These are phyloP conservation scores for Metopolophium dirhodum DNA, from an alignment of 1,140 invertebrate species.

Conservation along the genomic window DNA sequence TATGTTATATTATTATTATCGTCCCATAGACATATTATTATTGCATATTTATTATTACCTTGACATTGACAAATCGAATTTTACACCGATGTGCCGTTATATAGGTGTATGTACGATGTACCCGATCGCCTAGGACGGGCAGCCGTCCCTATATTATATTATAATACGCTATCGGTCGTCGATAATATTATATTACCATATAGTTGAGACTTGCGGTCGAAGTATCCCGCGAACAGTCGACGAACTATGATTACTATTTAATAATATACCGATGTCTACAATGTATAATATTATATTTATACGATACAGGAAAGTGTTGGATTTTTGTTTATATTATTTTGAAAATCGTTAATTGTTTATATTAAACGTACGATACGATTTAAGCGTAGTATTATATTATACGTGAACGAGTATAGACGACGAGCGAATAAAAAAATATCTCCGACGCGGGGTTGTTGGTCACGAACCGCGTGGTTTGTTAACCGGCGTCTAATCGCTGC, in stretches of 20 bases:
- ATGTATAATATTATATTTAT: neutral
- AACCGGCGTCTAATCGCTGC: neutral
- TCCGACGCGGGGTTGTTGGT: neutral
- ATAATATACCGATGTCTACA: neutral
- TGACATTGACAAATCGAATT: slow-evolving; percentile 53
- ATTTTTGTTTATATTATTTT: neutral
- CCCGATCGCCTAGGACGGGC: neutral
- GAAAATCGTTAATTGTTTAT: neutral
- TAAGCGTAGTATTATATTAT: neutral
- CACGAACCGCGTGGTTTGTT: neutral
- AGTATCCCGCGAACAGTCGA: neutral
- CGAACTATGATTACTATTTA: neutral
- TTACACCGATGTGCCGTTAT: neutral
- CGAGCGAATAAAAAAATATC: neutral
- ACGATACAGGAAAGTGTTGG: neutral
- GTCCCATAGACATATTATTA: neutral
- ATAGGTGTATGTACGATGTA: neutral
- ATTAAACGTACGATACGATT: neutral
- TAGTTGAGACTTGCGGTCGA: neutral
- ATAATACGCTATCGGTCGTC: neutral
- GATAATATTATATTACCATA: neutral
- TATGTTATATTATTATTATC: neutral
- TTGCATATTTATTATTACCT: neutral
- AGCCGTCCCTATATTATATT: neutral
- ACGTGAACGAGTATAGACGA: neutral